These are phyloP conservation scores for Enhydra lutris DNA, from an alignment of 2,113 vertebrate genomes.

Conservation along the genomic window DNA sequence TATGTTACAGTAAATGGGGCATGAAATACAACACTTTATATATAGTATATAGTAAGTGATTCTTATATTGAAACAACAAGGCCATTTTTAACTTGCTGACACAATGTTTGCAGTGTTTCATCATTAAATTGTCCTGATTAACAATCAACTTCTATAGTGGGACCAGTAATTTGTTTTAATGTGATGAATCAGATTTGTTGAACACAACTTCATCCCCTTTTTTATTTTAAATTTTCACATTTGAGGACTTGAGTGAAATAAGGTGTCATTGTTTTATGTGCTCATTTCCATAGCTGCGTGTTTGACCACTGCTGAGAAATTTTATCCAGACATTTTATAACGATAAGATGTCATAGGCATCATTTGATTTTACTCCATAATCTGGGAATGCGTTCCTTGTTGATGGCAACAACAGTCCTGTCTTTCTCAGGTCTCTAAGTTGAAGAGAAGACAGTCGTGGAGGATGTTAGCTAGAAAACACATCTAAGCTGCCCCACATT, in stretches of 20 bases:
- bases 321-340: no score
- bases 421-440: background rate
- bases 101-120: constrained; percentile 64
- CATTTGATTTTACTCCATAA: fast-evolving
- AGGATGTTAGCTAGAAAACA: background rate
- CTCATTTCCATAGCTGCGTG: background rate
- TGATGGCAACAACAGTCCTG: fast-evolving
- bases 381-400: fast-evolving
- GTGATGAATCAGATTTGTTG: background rate
- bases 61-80: constrained; percentile 80
- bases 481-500: fast-evolving
- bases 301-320: background rate
- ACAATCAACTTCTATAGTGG: constrained; percentile 18
- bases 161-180: background rate
- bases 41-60: constrained; percentile 74
- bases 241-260: background rate
- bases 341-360: fast-evolving
- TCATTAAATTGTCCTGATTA: constrained; percentile 68
- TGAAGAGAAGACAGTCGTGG: fast-evolving
- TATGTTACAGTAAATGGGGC: constrained; percentile 84
- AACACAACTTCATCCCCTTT: background rate
- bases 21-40: constrained; percentile 79
- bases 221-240: background rate
- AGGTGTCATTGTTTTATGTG: fast-evolving
- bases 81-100: constrained; percentile 83